These are phyloP conservation scores for Leuciscus waleckii DNA, from an alignment of 2,797 vertebrate species.

Conservation along the genomic window DNA sequence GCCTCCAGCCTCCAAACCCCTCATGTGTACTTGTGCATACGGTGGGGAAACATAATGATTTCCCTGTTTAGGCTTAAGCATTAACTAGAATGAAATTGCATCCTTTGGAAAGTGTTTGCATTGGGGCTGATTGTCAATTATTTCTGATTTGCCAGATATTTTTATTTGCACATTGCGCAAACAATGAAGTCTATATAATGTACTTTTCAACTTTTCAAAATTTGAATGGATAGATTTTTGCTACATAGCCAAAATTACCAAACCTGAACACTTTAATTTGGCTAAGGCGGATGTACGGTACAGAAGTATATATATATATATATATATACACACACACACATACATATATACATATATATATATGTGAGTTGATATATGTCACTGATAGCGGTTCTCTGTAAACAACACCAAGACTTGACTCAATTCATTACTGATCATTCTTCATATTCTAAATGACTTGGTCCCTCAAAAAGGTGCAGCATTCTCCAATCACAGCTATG, in stretches of 20 bases:
- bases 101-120: not conserved
- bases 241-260: not conserved
- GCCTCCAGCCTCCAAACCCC: conserved; percentile 33
- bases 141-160: not conserved
- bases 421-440: not conserved
- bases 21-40: conserved; percentile 60
- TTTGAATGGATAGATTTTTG: not conserved
- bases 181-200: not conserved
- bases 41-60: not conserved
- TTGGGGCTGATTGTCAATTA: not conserved
- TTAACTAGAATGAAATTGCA: not conserved
- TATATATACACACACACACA: too few relatives aligned
- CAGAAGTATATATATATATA: too few relatives aligned
- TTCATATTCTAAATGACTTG: not conserved
- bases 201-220: not conserved
- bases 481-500: not conserved
- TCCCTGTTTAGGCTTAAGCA: not conserved
- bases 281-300: too few relatives aligned
- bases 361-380: not conserved
- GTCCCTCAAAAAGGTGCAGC: not conserved
- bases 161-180: not conserved
- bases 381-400: not conserved
- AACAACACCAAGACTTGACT: not conserved
- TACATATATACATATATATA: too few relatives aligned
- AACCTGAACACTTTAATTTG: not conserved